These are phyloP conservation scores for Aphis craccivora DNA, from an alignment of 1,140 invertebrate genomes.

Conservation along the genomic window DNA sequence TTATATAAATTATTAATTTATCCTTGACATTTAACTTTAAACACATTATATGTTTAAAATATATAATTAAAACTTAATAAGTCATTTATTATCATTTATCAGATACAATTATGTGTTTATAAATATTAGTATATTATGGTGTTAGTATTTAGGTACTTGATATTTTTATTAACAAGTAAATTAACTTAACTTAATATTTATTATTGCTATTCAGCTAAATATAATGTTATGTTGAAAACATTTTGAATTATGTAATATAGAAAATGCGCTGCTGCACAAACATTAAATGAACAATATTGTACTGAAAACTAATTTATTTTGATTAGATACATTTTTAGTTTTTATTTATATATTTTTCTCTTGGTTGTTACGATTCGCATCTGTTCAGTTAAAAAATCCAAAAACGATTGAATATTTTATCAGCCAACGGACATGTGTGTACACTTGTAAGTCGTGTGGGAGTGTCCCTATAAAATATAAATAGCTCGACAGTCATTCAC, in stretches of 20 bases:
- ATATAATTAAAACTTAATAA: neutral
- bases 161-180: neutral
- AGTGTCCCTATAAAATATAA: constrained; percentile 30
- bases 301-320: neutral
- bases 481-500: neutral
- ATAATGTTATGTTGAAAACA: neutral
- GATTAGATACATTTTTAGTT: neutral
- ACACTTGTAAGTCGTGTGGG: neutral
- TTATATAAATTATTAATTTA: neutral
- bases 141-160: neutral
- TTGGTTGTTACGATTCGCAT: neutral
- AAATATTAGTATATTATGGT: neutral
- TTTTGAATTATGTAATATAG: neutral
- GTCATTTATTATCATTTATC: neutral
- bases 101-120: neutral
- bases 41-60: neutral
- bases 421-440: neutral
- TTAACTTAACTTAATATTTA: no score
- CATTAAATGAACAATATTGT: neutral
- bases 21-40: neutral
- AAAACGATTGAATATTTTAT: neutral
- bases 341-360: neutral
- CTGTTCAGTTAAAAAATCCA: neutral
- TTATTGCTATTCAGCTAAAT: neutral
- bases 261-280: neutral